Conservation (phyloP, 2,113 vertebrate genomes). For the Pelecanoides urinatrix region DNA sequence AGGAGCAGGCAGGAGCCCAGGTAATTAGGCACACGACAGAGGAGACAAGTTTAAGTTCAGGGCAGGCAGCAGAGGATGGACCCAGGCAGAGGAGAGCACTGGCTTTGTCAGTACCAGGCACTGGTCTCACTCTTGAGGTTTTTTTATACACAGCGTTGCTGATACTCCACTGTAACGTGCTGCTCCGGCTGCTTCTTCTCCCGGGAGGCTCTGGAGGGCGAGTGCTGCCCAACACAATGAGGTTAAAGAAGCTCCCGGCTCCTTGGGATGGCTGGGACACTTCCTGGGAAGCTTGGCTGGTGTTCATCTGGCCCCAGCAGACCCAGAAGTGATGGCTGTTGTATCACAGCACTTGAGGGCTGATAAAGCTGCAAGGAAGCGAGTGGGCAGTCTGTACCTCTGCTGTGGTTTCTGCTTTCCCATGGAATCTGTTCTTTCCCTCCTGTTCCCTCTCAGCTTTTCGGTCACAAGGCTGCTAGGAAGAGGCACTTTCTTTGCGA, state of each 20-base stretch:
- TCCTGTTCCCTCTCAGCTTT: neutral
- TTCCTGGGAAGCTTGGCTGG: constrained; percentile 39
- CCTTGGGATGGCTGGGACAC: neutral
- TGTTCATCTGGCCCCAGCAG: neutral
- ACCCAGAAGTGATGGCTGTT: neutral
- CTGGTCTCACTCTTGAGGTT: neutral
- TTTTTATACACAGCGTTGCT: neutral
- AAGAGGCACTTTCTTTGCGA: neutral
- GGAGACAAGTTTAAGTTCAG: neutral
- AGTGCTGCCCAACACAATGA: neutral
- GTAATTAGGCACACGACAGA: neutral
- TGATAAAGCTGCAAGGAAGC: neutral
- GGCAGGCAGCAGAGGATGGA: neutral
- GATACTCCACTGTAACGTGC: neutral
- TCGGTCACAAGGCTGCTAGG: neutral
- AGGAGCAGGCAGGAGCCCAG: neutral
- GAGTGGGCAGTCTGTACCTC: neutral
- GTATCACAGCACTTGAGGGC: neutral
- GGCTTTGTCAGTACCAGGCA: neutral
- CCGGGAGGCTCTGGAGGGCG: neutral
- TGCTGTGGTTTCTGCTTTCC: neutral
- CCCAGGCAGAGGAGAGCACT: neutral
- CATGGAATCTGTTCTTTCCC: neutral
- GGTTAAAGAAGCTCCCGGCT: constrained; percentile 25
- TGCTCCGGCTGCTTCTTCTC: neutral